A percentile compares a stretch with the other conserved stretches of the same genome.
Evolutionary conservation across 2,888 invertebrate species (phyloP).

Genomic region (Syritta pipiens): DNA sequence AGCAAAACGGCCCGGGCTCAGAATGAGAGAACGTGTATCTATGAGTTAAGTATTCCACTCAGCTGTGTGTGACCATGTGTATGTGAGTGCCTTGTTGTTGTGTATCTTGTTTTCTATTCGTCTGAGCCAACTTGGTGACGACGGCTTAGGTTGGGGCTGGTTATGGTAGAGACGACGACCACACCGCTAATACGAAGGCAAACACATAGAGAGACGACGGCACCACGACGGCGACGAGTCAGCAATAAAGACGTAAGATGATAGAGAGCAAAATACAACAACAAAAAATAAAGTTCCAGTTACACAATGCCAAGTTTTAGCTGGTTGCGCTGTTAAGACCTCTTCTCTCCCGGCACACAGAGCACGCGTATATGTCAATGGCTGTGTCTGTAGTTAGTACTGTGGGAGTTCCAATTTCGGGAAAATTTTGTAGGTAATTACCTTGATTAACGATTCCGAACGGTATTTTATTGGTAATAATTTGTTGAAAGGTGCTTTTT

Average conservation of each 20-base stretch:
- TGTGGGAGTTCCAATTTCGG: not conserved
- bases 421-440: not conserved
- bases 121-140: slow-evolving; percentile 47
- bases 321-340: slow-evolving; percentile 25
- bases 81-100: not conserved
- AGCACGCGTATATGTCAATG: not conserved
- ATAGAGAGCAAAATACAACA: not conserved
- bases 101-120: slow-evolving; percentile 21
- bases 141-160: slow-evolving; percentile 61
- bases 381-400: not conserved
- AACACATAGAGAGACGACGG: not conserved
- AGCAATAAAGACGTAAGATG: slow-evolving; percentile 21
- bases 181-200: not conserved
- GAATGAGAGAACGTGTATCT: slow-evolving; percentile 24
- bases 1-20: not conserved
- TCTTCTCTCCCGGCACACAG: not conserved
- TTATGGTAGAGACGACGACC: slow-evolving; percentile 49
- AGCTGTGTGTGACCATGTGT: not conserved
- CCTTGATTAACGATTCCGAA: not conserved
- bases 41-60: slow-evolving; percentile 34
- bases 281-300: too few species aligned
- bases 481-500: not conserved
- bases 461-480: slow-evolving; percentile 2
- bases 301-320: slow-evolving; percentile 44
- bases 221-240: not conserved